Conservation (phyloP, 2,888 invertebrate genomes). For the Patella caerulea region DNA sequence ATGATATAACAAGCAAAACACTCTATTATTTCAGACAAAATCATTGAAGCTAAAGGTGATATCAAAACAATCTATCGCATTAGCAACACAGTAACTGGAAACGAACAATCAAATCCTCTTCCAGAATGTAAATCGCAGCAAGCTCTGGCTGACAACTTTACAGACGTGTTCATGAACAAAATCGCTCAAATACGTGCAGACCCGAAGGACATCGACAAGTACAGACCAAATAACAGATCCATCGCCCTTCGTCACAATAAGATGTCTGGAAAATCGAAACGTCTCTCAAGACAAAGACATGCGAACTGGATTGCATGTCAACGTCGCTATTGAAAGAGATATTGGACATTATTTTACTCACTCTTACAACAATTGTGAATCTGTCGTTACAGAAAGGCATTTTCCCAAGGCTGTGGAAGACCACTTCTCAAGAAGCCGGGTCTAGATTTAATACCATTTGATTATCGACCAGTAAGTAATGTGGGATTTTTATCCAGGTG, state of each 20-base stretch:
- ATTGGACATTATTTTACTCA: not conserved
- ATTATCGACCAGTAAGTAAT: too few relatives aligned
- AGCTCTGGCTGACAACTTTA: slow-evolving; percentile 6
- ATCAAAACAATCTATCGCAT: not conserved
- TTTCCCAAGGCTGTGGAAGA: too few relatives aligned
- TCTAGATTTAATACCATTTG: too few relatives aligned
- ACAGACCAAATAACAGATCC: not conserved
- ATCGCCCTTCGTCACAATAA: not conserved
- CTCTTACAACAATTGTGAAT: too few relatives aligned
- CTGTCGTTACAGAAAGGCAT: too few relatives aligned
- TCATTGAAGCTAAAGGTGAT: slow-evolving; percentile 10
- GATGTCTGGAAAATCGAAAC: not conserved
- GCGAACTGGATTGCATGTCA: not conserved
- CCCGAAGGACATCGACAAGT: not conserved
- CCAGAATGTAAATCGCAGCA: not conserved
- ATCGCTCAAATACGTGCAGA: not conserved
- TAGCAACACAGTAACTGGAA: not conserved
- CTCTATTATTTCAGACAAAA: not conserved
- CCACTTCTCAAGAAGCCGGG: too few relatives aligned
- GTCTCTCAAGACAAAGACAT: not conserved
- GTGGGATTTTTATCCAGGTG: too few relatives aligned
- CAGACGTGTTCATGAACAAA: not conserved
- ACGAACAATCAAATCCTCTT: slow-evolving; percentile 5
- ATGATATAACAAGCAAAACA: slow-evolving; percentile 13
- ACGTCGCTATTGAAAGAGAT: not conserved